Evolutionary conservation across 2,888 invertebrate genomes (phyloP).

Genomic region (Alitta virens): DNA sequence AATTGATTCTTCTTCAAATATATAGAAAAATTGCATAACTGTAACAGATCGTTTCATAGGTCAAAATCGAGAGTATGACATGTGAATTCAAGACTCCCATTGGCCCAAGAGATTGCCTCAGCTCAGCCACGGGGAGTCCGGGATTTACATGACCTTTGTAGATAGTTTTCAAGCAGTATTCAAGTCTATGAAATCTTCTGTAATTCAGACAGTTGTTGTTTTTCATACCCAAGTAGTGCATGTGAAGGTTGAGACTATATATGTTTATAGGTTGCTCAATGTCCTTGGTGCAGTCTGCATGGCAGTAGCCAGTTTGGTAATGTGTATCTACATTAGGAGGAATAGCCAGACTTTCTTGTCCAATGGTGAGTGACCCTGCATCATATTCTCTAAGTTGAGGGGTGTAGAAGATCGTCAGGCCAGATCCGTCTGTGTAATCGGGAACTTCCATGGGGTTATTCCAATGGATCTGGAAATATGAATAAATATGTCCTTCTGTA

Average conservation of each 20-base stretch:
- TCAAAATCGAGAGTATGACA: too few relatives aligned
- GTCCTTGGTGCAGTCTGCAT: neutral
- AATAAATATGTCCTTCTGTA: too few relatives aligned
- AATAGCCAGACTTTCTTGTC: neutral
- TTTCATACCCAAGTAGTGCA: slow-evolving; percentile 7
- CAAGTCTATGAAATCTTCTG: too few relatives aligned
- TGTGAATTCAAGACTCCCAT: too few relatives aligned
- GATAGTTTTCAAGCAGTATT: too few relatives aligned
- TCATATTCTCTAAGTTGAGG: neutral
- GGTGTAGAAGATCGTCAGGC: neutral
- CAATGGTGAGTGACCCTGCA: neutral
- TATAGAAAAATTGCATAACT: too few relatives aligned
- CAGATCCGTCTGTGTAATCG: neutral
- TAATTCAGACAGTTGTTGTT: too few relatives aligned
- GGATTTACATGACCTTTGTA: too few relatives aligned
- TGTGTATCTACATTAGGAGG: neutral
- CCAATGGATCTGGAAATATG: neutral
- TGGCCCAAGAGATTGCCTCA: too few relatives aligned
- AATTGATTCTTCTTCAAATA: too few relatives aligned
- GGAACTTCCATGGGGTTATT: neutral
- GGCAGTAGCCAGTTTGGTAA: neutral
- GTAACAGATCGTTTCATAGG: too few relatives aligned
- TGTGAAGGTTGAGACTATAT: neutral
- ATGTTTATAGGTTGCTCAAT: neutral
- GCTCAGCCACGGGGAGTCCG: too few relatives aligned